Evolutionary conservation across 2,888 invertebrate genomes (phyloP).

Genomic region (Ormyrus pomaceus): DNA sequence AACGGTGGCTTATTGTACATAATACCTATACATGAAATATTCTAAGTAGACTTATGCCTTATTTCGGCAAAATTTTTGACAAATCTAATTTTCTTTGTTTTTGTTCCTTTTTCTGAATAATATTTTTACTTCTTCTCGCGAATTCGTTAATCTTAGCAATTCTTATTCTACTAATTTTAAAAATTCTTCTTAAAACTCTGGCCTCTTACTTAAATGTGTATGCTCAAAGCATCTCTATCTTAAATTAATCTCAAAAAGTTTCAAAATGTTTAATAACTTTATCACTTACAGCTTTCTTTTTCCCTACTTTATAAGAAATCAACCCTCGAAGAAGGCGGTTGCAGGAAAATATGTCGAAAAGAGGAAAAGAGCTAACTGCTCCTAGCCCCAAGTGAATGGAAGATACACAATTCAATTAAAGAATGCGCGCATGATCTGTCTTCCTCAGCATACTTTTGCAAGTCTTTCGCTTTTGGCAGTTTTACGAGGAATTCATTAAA

Average conservation of each 20-base stretch:
- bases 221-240: constrained; percentile 57
- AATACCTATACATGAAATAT: constrained; percentile 65
- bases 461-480: constrained; percentile 57
- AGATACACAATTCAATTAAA: constrained; percentile 51
- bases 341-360: constrained; percentile 46
- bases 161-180: constrained; percentile 48
- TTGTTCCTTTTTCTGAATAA: constrained; percentile 42
- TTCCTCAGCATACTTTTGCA: constrained; percentile 32
- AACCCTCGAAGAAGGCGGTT: constrained; percentile 57
- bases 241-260: constrained; percentile 68
- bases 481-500: constrained; percentile 54
- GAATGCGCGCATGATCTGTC: constrained; percentile 17
- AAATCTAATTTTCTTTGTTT: constrained; percentile 59
- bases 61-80: constrained; percentile 67
- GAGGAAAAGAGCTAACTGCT: constrained; percentile 46
- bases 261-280: constrained; percentile 58
- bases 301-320: constrained; percentile 55
- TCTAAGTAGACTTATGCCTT: constrained; percentile 68
- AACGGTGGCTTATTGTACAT: constrained; percentile 58
- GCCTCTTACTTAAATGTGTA: constrained; percentile 59
- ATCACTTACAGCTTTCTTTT: constrained; percentile 56
- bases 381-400: constrained; percentile 36
- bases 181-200: constrained; percentile 61
- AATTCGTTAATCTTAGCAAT: constrained; percentile 46
- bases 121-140: constrained; percentile 27